Base-by-base conservation (phyloP, 2,888 invertebrate genomes). In the Dinocampus coccinellae region DNA sequence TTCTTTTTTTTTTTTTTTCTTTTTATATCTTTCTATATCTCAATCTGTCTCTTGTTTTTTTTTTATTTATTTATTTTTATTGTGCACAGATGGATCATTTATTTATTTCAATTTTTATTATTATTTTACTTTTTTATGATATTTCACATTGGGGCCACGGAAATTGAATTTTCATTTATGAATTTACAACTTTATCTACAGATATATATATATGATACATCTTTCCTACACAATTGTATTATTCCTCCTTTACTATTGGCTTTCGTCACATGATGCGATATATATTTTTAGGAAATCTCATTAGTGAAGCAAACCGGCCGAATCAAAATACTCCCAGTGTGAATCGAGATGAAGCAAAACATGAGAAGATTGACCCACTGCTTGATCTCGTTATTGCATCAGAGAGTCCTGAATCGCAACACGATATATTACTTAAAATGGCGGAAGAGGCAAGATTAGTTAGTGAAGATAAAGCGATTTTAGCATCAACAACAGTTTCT, bases 101-200 rank as follows among this genome's bases (percentile, higher is more conserved):
- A n/a, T 34, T 10, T 24, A 47, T 47, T 47, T n/a, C 6, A n/a
- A n/a, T 6, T 11, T 20, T 7, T 47, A n/a, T 47, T n/a, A 4
- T 7, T 90, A 84, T 89, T 89, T 79, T 87, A 89, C 84, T 88
- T 89, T 89, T 89, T 89, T 89, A 89, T 89, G 89, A 89, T 76
- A 22, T 42, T 53, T 10, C 13, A 36, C 36, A 73, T 34, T 34
- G 65, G 34, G 22, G 57, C 42, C 39, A 24, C 39, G 66, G 57
- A 66, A 66, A 66, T 57, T 66, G 66, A 39, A 57, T 66, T 66
- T 66, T 57, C 66, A 66, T 66, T 66, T 55, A 66, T 66, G 57
- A 66, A 66, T 39, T 42, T 57, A 34, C 57, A 36, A 20, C 22
- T 39, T 10, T 20, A 47, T 33, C 16, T 66, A 55, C 55, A 52